Evolutionary conservation across 2,888 invertebrate species (phyloP), one percentile per base, ranked within the genome.

Genomic region (Phanerotoma sp.): DNA sequence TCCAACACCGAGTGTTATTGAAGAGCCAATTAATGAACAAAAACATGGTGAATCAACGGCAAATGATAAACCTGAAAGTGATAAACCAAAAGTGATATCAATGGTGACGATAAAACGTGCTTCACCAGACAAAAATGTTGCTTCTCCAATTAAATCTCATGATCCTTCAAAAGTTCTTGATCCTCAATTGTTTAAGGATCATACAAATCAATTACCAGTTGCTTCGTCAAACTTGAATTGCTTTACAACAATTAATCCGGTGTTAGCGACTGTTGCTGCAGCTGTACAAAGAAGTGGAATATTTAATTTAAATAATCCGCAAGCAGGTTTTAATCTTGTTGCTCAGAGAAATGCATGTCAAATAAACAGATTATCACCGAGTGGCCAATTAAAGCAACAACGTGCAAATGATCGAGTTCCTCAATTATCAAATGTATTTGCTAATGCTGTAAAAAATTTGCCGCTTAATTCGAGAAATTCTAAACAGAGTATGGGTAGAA

Each of bases 1-100:
- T 11, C 84, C 83, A 1, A 84, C 86, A 1, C 85, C 84, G 0
- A 72, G 67, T 0, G 66, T 65, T 0, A 73, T 73, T 30, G 67
- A 70, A 16, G 67, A 64, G 0, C 66, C 65, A 4, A 61, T 62
- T 11, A 71, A 71, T 22, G 71, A 71, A 9, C 60, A 62, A 13
- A 60, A 51, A 22, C 51, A 45, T n/a, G 10, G 40, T 25, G 40
- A 40, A 5, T 20, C 33, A 40, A 46, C 4, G 16, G 4, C 22
- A 5, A 18, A 25, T 1, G 62, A 56, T 0, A 63, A 61, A n/a
- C 51, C 59, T 1, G 37, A 53, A 5, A 46, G 18, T 10, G 63
- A 77, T 5, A 77, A 77, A 50, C 77, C 77, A 3, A 77, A 77
- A 54, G 74, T 77, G 35, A 75, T 77, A 44, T 77, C 77, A 3